These are phyloP conservation scores for Tautogolabrus adspersus DNA, from an alignment of 2,113 vertebrate species.

Conservation along the genomic window DNA sequence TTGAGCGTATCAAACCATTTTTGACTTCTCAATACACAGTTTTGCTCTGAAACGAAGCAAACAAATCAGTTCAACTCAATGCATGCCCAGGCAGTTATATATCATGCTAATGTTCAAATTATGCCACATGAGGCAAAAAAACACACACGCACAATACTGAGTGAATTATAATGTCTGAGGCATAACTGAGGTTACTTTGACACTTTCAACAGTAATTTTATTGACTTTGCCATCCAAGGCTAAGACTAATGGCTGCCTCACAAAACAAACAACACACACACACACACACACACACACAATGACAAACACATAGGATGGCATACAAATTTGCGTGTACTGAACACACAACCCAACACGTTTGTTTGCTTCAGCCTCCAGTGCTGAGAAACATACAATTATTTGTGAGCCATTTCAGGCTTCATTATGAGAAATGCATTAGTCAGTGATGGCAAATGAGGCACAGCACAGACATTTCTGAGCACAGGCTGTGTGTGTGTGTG, in stretches of 20 bases:
- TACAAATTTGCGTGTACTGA: constrained; percentile 18
- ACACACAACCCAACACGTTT: constrained; percentile 26
- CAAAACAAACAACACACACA: constrained; percentile 33
- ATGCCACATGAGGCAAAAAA: constrained; percentile 28
- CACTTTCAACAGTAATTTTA: constrained; percentile 54
- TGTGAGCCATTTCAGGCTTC: constrained; percentile 41
- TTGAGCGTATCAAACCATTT: not conserved
- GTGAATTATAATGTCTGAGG: constrained; percentile 40
- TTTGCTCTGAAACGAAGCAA: not conserved
- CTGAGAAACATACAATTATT: constrained; percentile 45
- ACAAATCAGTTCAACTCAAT: constrained; percentile 17
- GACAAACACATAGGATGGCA: constrained; percentile 25
- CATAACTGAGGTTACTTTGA: constrained; percentile 41
- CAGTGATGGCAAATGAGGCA: constrained; percentile 36
- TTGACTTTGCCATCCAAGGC: constrained; percentile 45
- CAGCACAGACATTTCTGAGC: constrained; percentile 8
- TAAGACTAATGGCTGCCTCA: constrained; percentile 52
- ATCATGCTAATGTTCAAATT: constrained; percentile 28
- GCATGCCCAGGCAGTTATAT: constrained; percentile 13
- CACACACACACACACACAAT: not conserved
- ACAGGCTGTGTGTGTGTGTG: not conserved
- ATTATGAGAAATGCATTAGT: constrained; percentile 66
- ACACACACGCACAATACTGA: constrained; percentile 25
- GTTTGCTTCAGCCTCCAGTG: constrained; percentile 42
- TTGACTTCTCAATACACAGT: not conserved